Evolutionary conservation across 1,140 invertebrate species (phyloP).

Genomic region (Leptinotarsa undecemlineata): DNA sequence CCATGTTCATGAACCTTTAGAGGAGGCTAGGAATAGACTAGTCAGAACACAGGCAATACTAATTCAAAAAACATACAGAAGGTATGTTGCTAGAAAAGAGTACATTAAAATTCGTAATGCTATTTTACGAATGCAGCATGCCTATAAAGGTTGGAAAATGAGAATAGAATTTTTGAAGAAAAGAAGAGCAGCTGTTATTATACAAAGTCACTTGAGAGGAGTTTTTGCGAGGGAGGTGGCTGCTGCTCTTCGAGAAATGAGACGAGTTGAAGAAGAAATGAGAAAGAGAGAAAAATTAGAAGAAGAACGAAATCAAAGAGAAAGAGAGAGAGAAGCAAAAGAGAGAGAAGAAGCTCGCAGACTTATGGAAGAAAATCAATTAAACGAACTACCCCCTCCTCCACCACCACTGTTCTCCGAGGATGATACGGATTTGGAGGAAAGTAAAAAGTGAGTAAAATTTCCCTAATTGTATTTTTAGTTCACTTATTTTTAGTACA

Average conservation of each 20-base stretch:
- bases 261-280: constrained; percentile 90
- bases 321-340: constrained; percentile 54
- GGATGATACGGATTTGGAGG: constrained; percentile 53
- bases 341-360: constrained; percentile 47
- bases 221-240: constrained; percentile 89
- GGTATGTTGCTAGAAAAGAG: constrained; percentile 67
- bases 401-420: constrained; percentile 17
- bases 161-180: constrained; percentile 81
- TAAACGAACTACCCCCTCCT: constrained; percentile 36
- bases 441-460: constrained; percentile 58
- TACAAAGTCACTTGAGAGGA: constrained; percentile 87
- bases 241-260: constrained; percentile 82
- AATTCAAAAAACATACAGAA: constrained; percentile 80
- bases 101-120: constrained; percentile 72
- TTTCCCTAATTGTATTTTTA: background rate
- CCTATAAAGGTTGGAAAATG: constrained; percentile 84
- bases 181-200: constrained; percentile 82
- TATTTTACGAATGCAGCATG: constrained; percentile 79
- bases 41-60: constrained; percentile 72
- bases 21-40: constrained; percentile 74
- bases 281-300: constrained; percentile 67
- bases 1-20: constrained; percentile 84
- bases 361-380: constrained; percentile 35
- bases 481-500: too few species aligned
- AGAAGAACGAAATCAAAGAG: constrained; percentile 62